A percentile compares a stretch with the other conserved stretches of the same genome.
phyloP scores from a whole-genome alignment of 1,140 invertebrate species.

The Asobara japonica region DNA sequence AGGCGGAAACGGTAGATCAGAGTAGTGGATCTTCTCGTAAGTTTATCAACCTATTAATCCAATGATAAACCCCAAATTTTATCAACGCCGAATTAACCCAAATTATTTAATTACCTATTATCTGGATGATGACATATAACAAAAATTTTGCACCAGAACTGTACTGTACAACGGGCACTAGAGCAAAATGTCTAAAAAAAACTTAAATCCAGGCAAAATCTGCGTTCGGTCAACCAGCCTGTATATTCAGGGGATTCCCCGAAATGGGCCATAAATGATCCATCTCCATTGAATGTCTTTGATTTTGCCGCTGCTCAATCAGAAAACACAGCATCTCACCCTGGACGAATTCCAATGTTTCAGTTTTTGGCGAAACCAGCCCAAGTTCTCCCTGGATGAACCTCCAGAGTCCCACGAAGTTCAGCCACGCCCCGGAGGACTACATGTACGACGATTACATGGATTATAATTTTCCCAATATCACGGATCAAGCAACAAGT shows the following conservation, averaged over 20 bases:
- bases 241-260: no score
- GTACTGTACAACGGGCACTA: no score
- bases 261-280: no score
- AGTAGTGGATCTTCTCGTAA: conserved; percentile 56
- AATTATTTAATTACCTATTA: not conserved
- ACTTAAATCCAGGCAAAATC: not conserved
- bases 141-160: no score
- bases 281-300: no score
- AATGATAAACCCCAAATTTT: no score
- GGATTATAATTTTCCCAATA: conserved; percentile 74
- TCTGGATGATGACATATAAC: no score
- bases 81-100: conserved; percentile 3
- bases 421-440: conserved; percentile 79
- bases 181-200: no score
- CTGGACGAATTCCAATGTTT: no score
- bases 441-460: conserved; percentile 82
- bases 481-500: conserved; percentile 40
- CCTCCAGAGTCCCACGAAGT: conserved; percentile 55
- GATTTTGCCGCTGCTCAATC: no score
- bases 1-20: conserved; percentile 70
- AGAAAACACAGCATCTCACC: no score
- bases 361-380: conserved; percentile 43
- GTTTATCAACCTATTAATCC: conserved; percentile 29
- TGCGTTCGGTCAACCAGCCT: not conserved
- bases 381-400: conserved; percentile 46